These are phyloP conservation scores for Microctenopoma stevenorrisi DNA, from an alignment of 2,797 vertebrate genomes.

Conservation along the genomic window DNA sequence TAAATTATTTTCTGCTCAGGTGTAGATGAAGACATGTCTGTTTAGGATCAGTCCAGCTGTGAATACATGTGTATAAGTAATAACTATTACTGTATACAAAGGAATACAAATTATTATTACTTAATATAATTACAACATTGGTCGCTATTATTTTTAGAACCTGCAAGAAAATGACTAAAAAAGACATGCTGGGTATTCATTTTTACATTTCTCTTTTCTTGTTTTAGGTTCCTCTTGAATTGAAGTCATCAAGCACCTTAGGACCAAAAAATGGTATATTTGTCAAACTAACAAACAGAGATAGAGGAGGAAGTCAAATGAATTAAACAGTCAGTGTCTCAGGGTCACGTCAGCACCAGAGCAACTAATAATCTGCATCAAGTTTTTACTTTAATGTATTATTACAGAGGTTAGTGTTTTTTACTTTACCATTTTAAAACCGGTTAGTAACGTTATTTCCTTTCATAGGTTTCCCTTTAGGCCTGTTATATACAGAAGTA, in stretches of 20 bases:
- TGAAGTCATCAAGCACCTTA: constrained; percentile 88
- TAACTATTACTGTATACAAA: too few species aligned
- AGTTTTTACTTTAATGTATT: neutral
- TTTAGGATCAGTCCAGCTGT: neutral
- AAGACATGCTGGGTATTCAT: neutral
- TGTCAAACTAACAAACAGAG: constrained; percentile 81
- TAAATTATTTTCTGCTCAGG: neutral
- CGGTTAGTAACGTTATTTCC: too few species aligned
- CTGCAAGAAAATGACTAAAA: neutral
- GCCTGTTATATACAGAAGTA: too few species aligned
- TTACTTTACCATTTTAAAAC: too few species aligned
- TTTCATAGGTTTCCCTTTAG: too few species aligned
- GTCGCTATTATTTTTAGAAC: too few species aligned
- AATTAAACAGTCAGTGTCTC: constrained; percentile 6
- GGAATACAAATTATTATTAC: too few species aligned
- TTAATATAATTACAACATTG: too few species aligned
- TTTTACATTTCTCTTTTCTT: neutral
- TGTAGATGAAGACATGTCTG: neutral
- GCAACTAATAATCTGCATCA: neutral
- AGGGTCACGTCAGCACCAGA: neutral
- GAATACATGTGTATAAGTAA: neutral
- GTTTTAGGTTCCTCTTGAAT: constrained; percentile 88
- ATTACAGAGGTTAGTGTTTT: too few species aligned
- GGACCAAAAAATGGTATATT: constrained; percentile 90
- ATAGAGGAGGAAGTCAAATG: constrained; percentile 4